phyloP scores from a whole-genome alignment of 2,888 invertebrate genomes.

The Lasioglossum pauxillum region DNA sequence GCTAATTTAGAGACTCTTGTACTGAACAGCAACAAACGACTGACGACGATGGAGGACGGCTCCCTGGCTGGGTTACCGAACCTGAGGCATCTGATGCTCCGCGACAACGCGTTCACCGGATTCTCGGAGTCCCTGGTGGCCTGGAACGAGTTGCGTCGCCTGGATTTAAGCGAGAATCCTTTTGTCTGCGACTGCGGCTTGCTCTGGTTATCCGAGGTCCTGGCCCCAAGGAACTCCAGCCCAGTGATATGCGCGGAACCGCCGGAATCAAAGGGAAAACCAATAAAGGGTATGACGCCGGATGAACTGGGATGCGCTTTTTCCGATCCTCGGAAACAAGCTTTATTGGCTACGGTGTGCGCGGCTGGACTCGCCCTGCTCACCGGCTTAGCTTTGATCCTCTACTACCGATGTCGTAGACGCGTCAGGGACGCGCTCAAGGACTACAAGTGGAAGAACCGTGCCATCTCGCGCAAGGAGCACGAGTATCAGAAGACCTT shows the following conservation, averaged over 20 bases:
- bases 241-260: constrained; percentile 91
- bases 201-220: constrained; percentile 91
- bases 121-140: constrained; percentile 92
- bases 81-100: constrained; percentile 90
- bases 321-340: constrained; percentile 91
- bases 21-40: constrained; percentile 91
- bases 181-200: constrained; percentile 92
- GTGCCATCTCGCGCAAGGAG: constrained; percentile 90
- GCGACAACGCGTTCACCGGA: constrained; percentile 91
- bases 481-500: constrained; percentile 96
- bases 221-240: constrained; percentile 89
- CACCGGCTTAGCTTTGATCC: constrained; percentile 89
- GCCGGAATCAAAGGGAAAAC: constrained; percentile 89
- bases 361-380: constrained; percentile 90
- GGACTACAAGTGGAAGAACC: constrained; percentile 92
- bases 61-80: constrained; percentile 92
- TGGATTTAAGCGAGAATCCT: constrained; percentile 94
- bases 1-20: constrained; percentile 92
- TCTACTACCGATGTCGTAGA: constrained; percentile 91
- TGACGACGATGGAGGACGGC: constrained; percentile 90
- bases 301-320: constrained; percentile 93
- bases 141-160: constrained; percentile 90
- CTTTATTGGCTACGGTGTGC: constrained; percentile 91
- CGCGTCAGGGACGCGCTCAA: constrained; percentile 93
- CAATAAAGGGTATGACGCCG: constrained; percentile 87